These are phyloP conservation scores for Corythornis cristatus DNA, from an alignment of 2,113 vertebrate species.

Conservation along the genomic window DNA sequence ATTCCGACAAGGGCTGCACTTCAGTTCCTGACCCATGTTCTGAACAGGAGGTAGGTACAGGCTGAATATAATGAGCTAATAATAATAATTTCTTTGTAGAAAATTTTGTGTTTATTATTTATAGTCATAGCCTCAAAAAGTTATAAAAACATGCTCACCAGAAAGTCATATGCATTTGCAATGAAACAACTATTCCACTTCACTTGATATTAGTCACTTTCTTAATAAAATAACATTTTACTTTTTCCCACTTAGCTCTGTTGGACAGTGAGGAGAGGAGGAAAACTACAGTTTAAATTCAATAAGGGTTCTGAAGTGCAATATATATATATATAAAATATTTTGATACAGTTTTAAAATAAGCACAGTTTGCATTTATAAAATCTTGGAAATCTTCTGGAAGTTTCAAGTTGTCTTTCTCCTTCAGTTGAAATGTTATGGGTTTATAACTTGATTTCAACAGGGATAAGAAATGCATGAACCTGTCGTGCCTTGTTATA, in stretches of 20 bases:
- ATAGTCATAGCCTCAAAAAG: neutral
- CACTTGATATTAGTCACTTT: neutral
- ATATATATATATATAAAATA: neutral
- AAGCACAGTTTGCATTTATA: neutral
- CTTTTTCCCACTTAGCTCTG: neutral
- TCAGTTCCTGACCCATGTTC: neutral
- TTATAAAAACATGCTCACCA: neutral
- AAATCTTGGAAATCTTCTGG: neutral
- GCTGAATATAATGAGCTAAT: neutral
- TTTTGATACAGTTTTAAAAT: neutral
- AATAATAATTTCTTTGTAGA: neutral
- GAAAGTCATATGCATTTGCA: neutral
- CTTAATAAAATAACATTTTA: neutral
- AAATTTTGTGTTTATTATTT: neutral
- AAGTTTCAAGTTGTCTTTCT: neutral
- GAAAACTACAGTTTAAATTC: neutral
- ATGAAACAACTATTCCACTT: neutral
- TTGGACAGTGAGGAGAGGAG: neutral
- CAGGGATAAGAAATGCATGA: neutral
- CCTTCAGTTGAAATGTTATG: neutral
- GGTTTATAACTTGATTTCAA: neutral
- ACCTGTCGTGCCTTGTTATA: slow-evolving; percentile 46
- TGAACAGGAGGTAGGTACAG: neutral
- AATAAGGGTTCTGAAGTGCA: neutral
- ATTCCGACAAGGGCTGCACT: neutral